Conservation (phyloP, 1,140 invertebrate genomes). For the Gonatopus flavifemur region DNA sequence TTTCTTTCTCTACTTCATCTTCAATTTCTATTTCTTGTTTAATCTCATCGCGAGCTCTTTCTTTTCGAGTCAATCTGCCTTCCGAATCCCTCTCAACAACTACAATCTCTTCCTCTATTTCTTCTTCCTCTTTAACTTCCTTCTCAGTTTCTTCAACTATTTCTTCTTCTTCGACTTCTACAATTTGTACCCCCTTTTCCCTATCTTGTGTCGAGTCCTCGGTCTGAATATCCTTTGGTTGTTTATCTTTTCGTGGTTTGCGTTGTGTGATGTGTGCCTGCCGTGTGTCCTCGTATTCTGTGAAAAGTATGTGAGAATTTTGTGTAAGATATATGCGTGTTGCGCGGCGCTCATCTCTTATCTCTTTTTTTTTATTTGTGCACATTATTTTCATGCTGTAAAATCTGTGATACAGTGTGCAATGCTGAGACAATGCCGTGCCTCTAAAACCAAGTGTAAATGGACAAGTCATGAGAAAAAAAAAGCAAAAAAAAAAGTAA, state of each 20-base stretch:
- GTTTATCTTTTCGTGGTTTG: slow-evolving; percentile 52
- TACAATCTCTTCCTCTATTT: slow-evolving; percentile 49
- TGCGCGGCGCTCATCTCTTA: slow-evolving; percentile 4
- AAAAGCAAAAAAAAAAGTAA: no score
- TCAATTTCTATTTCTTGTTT: slow-evolving; percentile 35
- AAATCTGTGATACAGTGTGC: not conserved
- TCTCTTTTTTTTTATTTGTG: not conserved
- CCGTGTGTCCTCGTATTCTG: slow-evolving; percentile 60
- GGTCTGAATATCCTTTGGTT: slow-evolving; percentile 44
- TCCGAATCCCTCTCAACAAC: slow-evolving; percentile 45
- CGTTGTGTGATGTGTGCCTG: slow-evolving; percentile 55
- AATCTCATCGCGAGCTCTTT: slow-evolving; percentile 35
- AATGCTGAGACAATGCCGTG: no score
- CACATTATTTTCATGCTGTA: not conserved
- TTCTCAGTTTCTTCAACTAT: slow-evolving; percentile 21
- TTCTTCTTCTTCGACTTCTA: slow-evolving; percentile 42
- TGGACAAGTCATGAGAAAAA: no score
- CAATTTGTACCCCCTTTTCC: slow-evolving; percentile 45
- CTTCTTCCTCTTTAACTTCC: slow-evolving; percentile 35
- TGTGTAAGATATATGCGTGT: slow-evolving; percentile 39
- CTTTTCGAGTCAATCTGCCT: slow-evolving; percentile 45
- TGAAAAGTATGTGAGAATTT: slow-evolving; percentile 58
- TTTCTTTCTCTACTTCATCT: slow-evolving; percentile 26
- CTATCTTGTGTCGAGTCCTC: slow-evolving; percentile 40
- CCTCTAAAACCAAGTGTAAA: no score